These are phyloP conservation scores for Picus viridis DNA, from an alignment of 2,797 vertebrate species.

Conservation along the genomic window DNA sequence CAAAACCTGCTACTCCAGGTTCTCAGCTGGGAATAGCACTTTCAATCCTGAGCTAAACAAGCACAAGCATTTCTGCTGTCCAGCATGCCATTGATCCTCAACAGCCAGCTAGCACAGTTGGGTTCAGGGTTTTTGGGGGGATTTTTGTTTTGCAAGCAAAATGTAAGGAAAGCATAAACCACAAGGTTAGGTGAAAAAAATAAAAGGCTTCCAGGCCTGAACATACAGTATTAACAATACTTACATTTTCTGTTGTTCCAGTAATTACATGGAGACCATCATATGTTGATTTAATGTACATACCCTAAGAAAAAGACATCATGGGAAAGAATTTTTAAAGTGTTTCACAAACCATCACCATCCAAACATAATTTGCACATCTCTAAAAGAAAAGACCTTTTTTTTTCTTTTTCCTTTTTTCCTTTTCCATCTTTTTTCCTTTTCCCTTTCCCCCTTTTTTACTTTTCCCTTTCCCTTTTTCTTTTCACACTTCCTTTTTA, in stretches of 20 bases:
- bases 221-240: slow-evolving; percentile 76
- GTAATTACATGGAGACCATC: slow-evolving; percentile 99
- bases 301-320: slow-evolving; percentile 89
- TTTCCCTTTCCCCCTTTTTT: too few relatives aligned
- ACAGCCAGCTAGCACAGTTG: slow-evolving; percentile 52
- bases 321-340: slow-evolving; percentile 79
- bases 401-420: too few relatives aligned
- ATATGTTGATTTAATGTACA: slow-evolving; percentile 99
- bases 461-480: too few relatives aligned
- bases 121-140: too few relatives aligned
- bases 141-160: slow-evolving; percentile 54
- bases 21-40: background rate
- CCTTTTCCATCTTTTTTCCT: too few relatives aligned
- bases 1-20: background rate
- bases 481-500: background rate
- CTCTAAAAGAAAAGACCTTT: slow-evolving; percentile 25
- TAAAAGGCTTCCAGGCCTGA: slow-evolving; percentile 62
- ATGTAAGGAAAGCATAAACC: slow-evolving; percentile 65
- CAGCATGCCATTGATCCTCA: slow-evolving; percentile 56
- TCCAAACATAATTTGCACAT: slow-evolving; percentile 65
- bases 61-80: slow-evolving; percentile 39
- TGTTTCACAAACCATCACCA: slow-evolving; percentile 66
- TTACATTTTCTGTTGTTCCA: slow-evolving; percentile 98
- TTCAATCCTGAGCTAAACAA: slow-evolving; percentile 48
- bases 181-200: slow-evolving; percentile 34